Base-by-base conservation (phyloP, 1,140 invertebrate species). In the Drosophila ficusphila region DNA sequence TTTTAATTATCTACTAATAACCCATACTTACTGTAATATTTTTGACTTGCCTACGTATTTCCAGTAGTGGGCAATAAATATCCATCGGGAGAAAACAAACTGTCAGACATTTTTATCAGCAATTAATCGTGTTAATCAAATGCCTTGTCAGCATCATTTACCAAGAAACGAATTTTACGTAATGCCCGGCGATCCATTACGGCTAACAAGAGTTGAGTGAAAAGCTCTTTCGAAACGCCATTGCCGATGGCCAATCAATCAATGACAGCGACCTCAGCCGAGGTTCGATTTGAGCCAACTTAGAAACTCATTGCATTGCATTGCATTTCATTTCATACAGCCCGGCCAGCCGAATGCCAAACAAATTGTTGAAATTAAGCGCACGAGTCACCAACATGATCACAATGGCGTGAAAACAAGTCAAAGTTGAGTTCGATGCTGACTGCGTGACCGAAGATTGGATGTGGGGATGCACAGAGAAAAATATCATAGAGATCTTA, bases 111-210 rank as follows among this genome's bases (percentile, higher is more conserved):
- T 86, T 89, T 86, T 86, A 86, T 86, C 82, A 82, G 83, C 82
- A 86, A 86, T 86, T 86, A 86, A 86, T 86, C 82, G 82, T 86
- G 82, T 86, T 86, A 86, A 86, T 88, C 82, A 86, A 86, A 86
- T 86, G 82, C 83, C 82, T 86, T 86, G 82, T 86, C 82, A 86
- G 82, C 82, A 78, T 88, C 82, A 88, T 82, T 86, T 86, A 86
- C 77, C 69, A 65, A 61, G 64, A 86, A 79, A 72, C 60, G 70
- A 54, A 78, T 64, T 39, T 85, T 86, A 85, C 76, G 81, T 81
- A 85, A 53, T 76, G 62, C 48, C 41, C 31, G 38, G 36, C 64
- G 58, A 65, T 60, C 48, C 21, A 60, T 47, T 74, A 54, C 71
- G 53, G 7, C 67, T 51, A 72, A 72, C 65, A 70, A 71, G 38